A percentile compares a stretch with the other conserved stretches of the same genome.
phyloP scores from a whole-genome alignment of 1,140 invertebrate species.

The Anagrus nilaparvatae region DNA sequence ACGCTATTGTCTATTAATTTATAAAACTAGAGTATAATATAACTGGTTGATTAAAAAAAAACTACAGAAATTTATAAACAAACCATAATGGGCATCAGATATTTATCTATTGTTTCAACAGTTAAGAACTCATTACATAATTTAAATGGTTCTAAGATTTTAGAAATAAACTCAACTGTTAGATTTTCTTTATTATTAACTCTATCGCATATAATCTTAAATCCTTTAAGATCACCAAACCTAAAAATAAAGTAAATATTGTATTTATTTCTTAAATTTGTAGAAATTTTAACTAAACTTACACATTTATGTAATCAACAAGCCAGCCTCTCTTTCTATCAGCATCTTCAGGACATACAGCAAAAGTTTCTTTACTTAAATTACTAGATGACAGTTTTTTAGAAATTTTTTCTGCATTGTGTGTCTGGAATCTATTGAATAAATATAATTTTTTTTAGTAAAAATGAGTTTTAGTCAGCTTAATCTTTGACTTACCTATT shows the following conservation, averaged over 20 bases:
- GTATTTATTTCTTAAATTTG: no score
- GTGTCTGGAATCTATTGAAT: slow-evolving; percentile 96
- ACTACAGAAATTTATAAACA: no score
- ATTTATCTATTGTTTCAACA: slow-evolving; percentile 80
- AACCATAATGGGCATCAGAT: slow-evolving; percentile 87
- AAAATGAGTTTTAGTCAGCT: no score
- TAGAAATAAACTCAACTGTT: slow-evolving; percentile 69
- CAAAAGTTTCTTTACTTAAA: slow-evolving; percentile 69
- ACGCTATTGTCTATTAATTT: no score
- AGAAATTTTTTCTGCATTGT: slow-evolving; percentile 73
- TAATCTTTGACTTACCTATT: no score
- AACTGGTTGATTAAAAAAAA: no score
- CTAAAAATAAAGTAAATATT: no score
- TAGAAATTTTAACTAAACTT: no score
- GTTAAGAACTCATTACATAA: slow-evolving; percentile 87
- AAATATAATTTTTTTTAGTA: no score
- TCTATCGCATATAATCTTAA: slow-evolving; percentile 76
- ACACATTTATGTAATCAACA: slow-evolving; percentile 92
- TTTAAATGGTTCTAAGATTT: slow-evolving; percentile 83
- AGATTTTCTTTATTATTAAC: slow-evolving; percentile 68
- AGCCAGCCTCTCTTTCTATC: slow-evolving; percentile 82
- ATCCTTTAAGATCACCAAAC: slow-evolving; percentile 83
- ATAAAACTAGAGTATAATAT: no score
- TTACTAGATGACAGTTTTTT: slow-evolving; percentile 61
- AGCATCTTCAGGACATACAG: slow-evolving; percentile 64